A percentile compares a stretch with the other conserved stretches of the same genome.
These are phyloP conservation scores for Cryptus armator DNA, from an alignment of 2,888 invertebrate genomes.

Conservation along the genomic window DNA sequence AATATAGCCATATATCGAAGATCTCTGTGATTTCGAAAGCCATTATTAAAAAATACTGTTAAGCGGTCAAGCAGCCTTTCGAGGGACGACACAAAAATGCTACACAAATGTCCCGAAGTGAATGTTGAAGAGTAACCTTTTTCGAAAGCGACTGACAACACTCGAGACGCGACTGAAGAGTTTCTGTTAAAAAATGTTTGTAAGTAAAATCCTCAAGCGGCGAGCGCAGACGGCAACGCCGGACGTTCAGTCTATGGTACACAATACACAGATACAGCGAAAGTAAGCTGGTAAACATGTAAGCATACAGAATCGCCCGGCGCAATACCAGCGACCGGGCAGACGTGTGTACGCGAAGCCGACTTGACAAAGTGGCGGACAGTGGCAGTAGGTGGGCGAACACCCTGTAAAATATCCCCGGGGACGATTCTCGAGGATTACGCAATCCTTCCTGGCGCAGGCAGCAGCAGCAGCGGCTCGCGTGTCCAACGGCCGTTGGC, in stretches of 20 bases:
- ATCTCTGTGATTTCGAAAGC: neutral
- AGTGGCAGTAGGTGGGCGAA: slow-evolving; percentile 64
- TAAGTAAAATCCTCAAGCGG: slow-evolving; percentile 21
- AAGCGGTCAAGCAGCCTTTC: neutral
- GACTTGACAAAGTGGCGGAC: slow-evolving; percentile 75
- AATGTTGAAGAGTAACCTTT: neutral
- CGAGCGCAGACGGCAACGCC: slow-evolving; percentile 15
- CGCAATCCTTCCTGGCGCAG: slow-evolving; percentile 75
- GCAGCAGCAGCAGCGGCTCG: slow-evolving; percentile 59
- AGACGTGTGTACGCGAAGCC: slow-evolving; percentile 48
- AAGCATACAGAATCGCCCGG: slow-evolving; percentile 16
- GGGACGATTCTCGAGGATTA: slow-evolving; percentile 79
- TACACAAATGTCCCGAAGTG: neutral
- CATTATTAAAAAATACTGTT: neutral
- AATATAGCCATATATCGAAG: neutral
- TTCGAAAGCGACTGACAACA: neutral
- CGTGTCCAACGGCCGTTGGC: slow-evolving; percentile 71
- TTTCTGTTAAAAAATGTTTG: slow-evolving; percentile 9
- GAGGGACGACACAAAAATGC: neutral
- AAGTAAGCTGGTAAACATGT: slow-evolving; percentile 33
- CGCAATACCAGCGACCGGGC: slow-evolving; percentile 9
- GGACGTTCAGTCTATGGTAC: neutral
- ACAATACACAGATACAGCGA: slow-evolving; percentile 19
- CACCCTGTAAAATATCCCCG: slow-evolving; percentile 78
- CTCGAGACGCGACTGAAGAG: neutral